Conservation (phyloP, 2,797 vertebrate species). For the Apogon talboti region DNA sequence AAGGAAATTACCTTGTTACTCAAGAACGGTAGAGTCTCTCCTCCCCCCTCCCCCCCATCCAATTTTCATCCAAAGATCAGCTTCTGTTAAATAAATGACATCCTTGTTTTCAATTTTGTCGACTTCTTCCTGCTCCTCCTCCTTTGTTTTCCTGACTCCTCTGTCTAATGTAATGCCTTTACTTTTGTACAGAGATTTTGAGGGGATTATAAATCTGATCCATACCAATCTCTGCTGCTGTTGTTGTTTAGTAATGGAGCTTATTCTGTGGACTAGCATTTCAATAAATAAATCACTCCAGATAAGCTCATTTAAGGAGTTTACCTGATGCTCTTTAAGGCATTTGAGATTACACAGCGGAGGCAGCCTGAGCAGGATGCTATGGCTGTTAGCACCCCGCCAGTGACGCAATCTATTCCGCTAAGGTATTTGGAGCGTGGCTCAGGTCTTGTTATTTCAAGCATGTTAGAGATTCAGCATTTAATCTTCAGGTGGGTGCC, state of each 20-base stretch:
- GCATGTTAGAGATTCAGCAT: slow-evolving; percentile 26
- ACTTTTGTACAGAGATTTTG: slow-evolving; percentile 20
- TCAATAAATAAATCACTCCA: slow-evolving; percentile 10
- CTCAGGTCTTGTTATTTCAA: slow-evolving; percentile 43
- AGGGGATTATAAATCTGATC: slow-evolving; percentile 39
- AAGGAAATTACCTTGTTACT: slow-evolving; percentile 41
- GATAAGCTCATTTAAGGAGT: slow-evolving; percentile 52
- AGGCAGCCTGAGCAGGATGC: slow-evolving; percentile 3
- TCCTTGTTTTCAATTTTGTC: slow-evolving; percentile 4
- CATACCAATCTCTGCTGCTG: slow-evolving; percentile 1
- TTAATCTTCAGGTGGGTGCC: slow-evolving; percentile 60
- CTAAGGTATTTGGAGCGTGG: slow-evolving; percentile 23
- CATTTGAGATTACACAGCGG: slow-evolving; percentile 23
- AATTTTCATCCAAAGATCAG: not conserved
- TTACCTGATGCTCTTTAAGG: slow-evolving; percentile 29
- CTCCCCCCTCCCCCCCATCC: not conserved
- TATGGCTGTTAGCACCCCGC: slow-evolving; percentile 13
- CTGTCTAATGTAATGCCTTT: slow-evolving; percentile 31
- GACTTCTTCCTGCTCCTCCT: slow-evolving; percentile 16
- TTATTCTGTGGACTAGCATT: slow-evolving; percentile 10
- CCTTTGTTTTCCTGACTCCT: slow-evolving; percentile 25
- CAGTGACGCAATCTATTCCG: slow-evolving; percentile 5
- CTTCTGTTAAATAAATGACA: slow-evolving; percentile 8
- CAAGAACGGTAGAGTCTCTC: not conserved
- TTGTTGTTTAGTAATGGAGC: slow-evolving; percentile 35